A percentile compares a stretch with the other conserved stretches of the same genome.
Conservation (phyloP, 2,113 vertebrate species). For the Burhinus bistriatus region DNA sequence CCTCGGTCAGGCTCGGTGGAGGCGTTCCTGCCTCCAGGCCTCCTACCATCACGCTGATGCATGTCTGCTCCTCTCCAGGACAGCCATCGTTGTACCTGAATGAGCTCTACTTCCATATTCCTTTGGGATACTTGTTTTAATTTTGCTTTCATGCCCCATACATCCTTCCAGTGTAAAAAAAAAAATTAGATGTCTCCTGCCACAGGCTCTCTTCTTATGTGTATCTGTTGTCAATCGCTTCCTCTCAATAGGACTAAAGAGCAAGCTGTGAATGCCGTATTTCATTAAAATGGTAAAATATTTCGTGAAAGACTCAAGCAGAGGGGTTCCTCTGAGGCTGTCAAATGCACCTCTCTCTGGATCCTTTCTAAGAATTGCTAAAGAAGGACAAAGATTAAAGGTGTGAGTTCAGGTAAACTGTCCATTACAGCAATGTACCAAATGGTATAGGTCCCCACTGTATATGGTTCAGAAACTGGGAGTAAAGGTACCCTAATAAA, state of each 20-base stretch:
- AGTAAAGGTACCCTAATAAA: neutral
- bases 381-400: neutral
- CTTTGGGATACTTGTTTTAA: neutral
- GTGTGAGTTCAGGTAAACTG: neutral
- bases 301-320: neutral
- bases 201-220: neutral
- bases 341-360: neutral
- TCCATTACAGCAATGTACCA: neutral
- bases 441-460: neutral
- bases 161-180: neutral
- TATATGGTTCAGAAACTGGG: neutral
- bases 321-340: neutral
- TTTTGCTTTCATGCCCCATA: neutral
- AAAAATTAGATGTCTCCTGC: neutral
- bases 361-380: neutral
- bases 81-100: rapidly evolving
- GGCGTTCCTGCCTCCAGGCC: neutral
- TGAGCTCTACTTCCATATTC: neutral
- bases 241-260: neutral
- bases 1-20: too few species aligned
- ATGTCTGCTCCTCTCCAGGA: neutral
- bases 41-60: neutral
- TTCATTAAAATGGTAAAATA: neutral
- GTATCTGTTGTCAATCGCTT: neutral
- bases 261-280: neutral